Evolutionary conservation across 2,113 vertebrate species (phyloP).

Genomic region (Psammodynastes pulverulentus): DNA sequence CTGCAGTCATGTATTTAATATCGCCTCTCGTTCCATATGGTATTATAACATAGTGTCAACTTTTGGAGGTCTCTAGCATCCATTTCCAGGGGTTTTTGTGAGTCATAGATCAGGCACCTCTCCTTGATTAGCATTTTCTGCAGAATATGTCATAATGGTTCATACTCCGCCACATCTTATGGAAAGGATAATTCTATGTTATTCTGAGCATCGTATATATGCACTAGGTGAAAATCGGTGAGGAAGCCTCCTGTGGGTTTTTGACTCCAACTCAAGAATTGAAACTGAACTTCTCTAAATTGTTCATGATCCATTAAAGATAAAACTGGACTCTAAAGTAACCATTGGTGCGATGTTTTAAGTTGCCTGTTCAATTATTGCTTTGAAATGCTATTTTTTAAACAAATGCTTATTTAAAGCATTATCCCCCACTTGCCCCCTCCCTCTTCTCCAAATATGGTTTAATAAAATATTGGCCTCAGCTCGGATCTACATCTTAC

Average conservation of each 20-base stretch:
- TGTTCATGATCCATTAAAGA: not conserved
- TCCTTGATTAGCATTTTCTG: not conserved
- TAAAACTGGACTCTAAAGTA: not conserved
- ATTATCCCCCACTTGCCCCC: not conserved
- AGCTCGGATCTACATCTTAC: not conserved
- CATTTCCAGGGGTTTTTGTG: not conserved
- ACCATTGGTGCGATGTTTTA: too few relatives aligned
- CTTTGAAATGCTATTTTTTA: not conserved
- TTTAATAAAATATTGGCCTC: not conserved
- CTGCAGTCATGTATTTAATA: not conserved
- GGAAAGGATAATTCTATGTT: not conserved
- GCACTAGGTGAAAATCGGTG: not conserved
- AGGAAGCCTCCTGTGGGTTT: not conserved
- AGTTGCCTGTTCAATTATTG: not conserved
- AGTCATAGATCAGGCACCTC: not conserved
- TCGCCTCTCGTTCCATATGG: not conserved
- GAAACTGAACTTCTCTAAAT: not conserved
- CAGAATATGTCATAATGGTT: not conserved
- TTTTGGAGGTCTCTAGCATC: not conserved
- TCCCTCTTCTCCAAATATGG: not conserved
- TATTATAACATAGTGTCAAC: not conserved
- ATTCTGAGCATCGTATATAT: not conserved
- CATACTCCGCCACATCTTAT: not conserved
- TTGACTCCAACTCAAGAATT: not conserved
- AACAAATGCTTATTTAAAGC: not conserved